phyloP scores from a whole-genome alignment of 2,797 vertebrate genomes.

The Parauchenoglanis ngamensis region DNA sequence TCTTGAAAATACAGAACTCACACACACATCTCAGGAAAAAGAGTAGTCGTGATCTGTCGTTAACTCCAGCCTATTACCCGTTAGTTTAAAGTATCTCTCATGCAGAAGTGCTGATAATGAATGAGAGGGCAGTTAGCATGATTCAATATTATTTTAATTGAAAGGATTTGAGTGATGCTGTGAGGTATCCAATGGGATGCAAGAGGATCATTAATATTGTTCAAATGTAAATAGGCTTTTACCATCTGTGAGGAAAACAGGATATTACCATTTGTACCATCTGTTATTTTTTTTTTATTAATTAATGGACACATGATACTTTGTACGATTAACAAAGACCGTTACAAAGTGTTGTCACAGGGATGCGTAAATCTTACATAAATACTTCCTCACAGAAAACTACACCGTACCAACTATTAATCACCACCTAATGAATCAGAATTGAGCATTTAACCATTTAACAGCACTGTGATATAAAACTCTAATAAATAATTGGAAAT shows the following conservation, averaged over 20 bases:
- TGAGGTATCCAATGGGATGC: neutral
- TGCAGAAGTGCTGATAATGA: constrained; percentile 5
- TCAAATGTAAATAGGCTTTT: too few species aligned
- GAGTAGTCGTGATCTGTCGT: neutral
- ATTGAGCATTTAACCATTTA: neutral
- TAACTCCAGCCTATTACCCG: neutral
- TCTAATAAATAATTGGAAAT: neutral
- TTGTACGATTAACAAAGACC: too few species aligned
- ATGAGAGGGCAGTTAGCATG: neutral
- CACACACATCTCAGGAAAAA: neutral
- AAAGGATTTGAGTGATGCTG: neutral
- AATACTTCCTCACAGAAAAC: neutral
- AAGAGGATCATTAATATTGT: neutral
- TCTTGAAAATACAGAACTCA: neutral
- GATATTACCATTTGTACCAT: neutral
- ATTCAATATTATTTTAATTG: neutral
- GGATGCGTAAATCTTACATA: neutral
- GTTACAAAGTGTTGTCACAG: too few species aligned
- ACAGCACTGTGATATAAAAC: neutral
- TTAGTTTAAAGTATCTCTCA: neutral
- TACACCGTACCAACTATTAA: neutral
- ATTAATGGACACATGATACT: neutral
- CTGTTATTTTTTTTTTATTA: neutral
- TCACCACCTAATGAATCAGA: neutral
- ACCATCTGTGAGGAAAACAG: too few species aligned